phyloP scores from a whole-genome alignment of 53 echinoderm and acorn worm genomes.

The Crossaster papposus region DNA sequence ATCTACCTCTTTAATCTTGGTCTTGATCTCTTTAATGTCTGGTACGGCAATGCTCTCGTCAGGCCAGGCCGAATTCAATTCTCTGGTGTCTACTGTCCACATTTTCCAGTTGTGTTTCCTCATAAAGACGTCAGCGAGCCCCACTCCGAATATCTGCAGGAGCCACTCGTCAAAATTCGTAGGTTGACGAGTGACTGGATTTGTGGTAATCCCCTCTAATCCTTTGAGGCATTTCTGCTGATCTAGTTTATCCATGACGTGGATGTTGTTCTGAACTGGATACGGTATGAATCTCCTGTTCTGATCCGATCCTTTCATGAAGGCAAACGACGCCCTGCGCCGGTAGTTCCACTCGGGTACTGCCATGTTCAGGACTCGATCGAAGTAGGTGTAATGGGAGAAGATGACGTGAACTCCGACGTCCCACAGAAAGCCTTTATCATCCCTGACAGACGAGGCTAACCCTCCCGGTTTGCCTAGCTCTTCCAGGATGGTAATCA shows the following conservation, averaged over 20 bases:
- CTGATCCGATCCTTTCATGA: constrained; percentile 50
- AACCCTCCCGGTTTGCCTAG: constrained; percentile 30
- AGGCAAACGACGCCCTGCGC: constrained; percentile 50
- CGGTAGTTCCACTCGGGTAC: constrained; percentile 58
- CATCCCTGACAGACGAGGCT: constrained; percentile 30
- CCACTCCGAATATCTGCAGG: constrained; percentile 28
- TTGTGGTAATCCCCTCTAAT: not conserved
- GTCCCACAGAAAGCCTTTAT: constrained; percentile 4
- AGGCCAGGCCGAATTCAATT: constrained; percentile 50
- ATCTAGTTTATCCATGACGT: constrained; percentile 35
- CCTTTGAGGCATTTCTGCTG: constrained; percentile 25
- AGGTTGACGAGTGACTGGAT: not conserved
- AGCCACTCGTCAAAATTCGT: constrained; percentile 51
- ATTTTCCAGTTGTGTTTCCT: constrained; percentile 49
- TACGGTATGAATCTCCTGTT: constrained; percentile 45
- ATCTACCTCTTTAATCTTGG: constrained; percentile 33
- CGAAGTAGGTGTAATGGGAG: constrained; percentile 15
- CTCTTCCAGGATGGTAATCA: constrained; percentile 46
- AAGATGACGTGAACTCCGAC: not conserved
- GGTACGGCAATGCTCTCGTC: constrained; percentile 41
- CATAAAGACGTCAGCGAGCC: constrained; percentile 44
- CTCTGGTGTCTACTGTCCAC: constrained; percentile 41
- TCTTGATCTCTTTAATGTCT: constrained; percentile 30
- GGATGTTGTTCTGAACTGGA: constrained; percentile 47
- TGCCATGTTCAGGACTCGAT: constrained; percentile 11